These are phyloP conservation scores for Acanthosepion esculentum DNA, from an alignment of 2,888 invertebrate genomes.

Conservation along the genomic window DNA sequence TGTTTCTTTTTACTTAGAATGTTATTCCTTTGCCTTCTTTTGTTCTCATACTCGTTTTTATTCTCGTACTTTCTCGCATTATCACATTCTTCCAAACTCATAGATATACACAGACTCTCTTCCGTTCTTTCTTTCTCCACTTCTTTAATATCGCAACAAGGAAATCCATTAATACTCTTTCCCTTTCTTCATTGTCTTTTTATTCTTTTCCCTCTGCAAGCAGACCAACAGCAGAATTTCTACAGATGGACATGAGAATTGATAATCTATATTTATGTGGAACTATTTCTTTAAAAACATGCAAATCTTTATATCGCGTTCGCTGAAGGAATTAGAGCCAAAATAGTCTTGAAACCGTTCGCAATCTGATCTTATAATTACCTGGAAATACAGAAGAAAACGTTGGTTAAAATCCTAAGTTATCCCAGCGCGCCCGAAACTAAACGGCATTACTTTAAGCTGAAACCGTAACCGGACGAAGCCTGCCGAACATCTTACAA, in stretches of 20 bases:
- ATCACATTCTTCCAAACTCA: not conserved
- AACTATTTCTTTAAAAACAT: constrained; percentile 20
- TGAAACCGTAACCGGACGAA: not conserved
- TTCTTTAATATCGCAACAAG: not conserved
- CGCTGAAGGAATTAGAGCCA: not conserved
- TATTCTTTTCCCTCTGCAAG: not conserved
- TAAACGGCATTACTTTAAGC: not conserved
- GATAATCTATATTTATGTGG: constrained; percentile 6
- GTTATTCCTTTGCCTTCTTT: too few species aligned
- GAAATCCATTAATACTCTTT: not conserved
- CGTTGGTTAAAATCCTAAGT: not conserved
- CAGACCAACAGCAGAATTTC: not conserved
- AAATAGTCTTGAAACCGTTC: not conserved
- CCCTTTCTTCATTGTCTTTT: not conserved
- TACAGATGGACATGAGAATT: not conserved
- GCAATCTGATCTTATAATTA: not conserved
- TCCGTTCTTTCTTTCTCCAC: not conserved
- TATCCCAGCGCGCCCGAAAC: not conserved
- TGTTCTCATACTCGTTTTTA: not conserved
- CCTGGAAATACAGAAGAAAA: not conserved
- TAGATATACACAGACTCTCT: not conserved
- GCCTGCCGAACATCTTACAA: not conserved
- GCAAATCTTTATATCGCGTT: not conserved
- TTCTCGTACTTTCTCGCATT: not conserved
- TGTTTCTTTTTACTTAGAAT: too few species aligned